A percentile compares a stretch with the other conserved stretches of the same genome.
These are phyloP conservation scores for Spondyliosoma cantharus DNA, from an alignment of 2,797 vertebrate species.

Conservation along the genomic window DNA sequence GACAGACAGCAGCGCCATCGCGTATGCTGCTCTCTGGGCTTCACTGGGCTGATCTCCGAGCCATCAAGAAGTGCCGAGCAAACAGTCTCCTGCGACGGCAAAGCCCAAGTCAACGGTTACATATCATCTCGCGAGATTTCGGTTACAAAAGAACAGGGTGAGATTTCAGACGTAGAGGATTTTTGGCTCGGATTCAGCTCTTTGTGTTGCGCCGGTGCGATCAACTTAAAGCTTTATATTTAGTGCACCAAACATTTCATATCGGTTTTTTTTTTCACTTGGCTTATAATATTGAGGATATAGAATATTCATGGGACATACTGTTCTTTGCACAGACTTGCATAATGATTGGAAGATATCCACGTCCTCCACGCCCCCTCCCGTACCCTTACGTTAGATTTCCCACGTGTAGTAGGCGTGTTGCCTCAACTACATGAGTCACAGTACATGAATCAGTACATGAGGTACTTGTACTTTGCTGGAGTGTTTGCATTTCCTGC, in stretches of 20 bases:
- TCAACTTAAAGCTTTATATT: too few relatives aligned
- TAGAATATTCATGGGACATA: background rate
- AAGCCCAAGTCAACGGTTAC: rapidly evolving
- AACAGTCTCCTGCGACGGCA: too few relatives aligned
- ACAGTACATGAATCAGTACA: too few relatives aligned
- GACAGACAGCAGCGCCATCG: conserved; percentile 63
- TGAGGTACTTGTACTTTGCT: background rate
- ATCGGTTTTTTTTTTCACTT: background rate
- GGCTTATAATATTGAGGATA: background rate
- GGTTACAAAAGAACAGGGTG: background rate
- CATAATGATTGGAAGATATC: background rate
- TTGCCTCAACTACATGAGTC: too few relatives aligned
- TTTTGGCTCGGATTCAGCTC: background rate
- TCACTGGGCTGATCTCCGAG: background rate
- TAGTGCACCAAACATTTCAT: too few relatives aligned
- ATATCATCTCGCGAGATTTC: conserved; percentile 48
- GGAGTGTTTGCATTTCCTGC: background rate
- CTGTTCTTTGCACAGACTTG: background rate
- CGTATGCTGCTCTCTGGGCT: background rate
- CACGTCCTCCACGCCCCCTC: background rate
- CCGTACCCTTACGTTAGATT: background rate
- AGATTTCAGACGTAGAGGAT: background rate
- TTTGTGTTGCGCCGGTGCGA: too few relatives aligned
- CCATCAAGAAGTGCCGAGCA: background rate
- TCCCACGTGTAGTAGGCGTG: too few relatives aligned